Evolutionary conservation across 2,113 vertebrate species (phyloP), one percentile per base, ranked within the genome.

Genomic region (Muntiacus muntjak): DNA sequence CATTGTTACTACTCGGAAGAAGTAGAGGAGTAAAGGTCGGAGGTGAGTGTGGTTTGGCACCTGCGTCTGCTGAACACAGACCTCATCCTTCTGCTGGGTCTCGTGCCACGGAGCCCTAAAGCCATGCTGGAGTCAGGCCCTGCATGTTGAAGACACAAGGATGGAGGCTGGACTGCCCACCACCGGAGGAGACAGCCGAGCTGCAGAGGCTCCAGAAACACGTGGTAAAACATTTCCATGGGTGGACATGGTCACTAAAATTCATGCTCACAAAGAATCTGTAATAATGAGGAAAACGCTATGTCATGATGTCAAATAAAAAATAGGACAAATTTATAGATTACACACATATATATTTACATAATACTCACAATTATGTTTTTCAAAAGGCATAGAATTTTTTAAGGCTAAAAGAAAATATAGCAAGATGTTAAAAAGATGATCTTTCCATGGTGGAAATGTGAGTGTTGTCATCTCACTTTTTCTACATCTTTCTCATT

Each of bases 401-500:
- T 87, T 82, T 30, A 57, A 74, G 47, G 45, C 23, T 30, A 78
- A 79, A 57, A 96, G 25, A 88, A 92, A 74, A 76, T 16, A 43
- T 0, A 85, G 45, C 60, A 78, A 62, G 92, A 79, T 81, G 11
- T 92, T 71, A 84, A 89, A 79, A 67, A 84, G 25, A 62, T 90
- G 10, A 47, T 62, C 43, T 58, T 87, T 92, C 64, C 28, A 6
- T 7, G 16, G 14, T 64, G 25, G 15, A 71, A 79, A 84, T 17
- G 12, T 50, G 16, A 58, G 10, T 81, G 76, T 91, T 50, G 26
- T 28, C 8, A 60, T 79, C 50, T 94, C 57, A 60, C 79, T 79
- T 93, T 87, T 78, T 74, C 55, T 25, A n/a, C 14, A n/a, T 74
- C 16, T 92, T 87, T 96, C 28, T 87, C 26, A 67, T 90, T 88